phyloP scores from a whole-genome alignment of 2,888 invertebrate genomes.

The Argyresthia albistria region DNA sequence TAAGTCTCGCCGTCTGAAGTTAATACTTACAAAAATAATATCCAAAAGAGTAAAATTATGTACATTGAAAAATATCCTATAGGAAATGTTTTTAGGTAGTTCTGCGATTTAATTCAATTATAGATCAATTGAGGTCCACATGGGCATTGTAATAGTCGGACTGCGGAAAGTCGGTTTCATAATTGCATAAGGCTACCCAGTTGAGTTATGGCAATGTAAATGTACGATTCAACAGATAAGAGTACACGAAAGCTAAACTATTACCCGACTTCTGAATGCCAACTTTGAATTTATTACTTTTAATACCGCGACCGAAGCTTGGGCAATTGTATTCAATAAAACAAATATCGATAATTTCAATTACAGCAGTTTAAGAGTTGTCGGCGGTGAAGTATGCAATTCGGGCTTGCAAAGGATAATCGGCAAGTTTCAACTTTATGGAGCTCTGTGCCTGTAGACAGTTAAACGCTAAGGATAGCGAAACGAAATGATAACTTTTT shows the following conservation, averaged over 20 bases:
- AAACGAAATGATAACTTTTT: too few species aligned
- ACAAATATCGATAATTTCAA: background rate
- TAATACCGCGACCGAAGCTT: background rate
- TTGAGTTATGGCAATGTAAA: conserved; percentile 30
- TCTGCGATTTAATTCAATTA: background rate
- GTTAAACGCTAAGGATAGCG: too few species aligned
- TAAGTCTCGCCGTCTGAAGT: too few species aligned
- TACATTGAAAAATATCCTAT: too few species aligned
- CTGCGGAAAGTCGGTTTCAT: conserved; percentile 1
- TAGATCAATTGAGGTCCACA: background rate
- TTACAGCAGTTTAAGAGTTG: background rate
- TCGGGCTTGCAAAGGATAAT: too few species aligned
- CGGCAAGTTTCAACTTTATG: too few species aligned
- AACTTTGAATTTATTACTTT: background rate
- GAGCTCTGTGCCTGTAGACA: too few species aligned
- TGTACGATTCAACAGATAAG: background rate
- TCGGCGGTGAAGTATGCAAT: background rate
- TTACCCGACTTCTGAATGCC: background rate
- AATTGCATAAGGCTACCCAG: conserved; percentile 26
- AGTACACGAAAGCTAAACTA: background rate
- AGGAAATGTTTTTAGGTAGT: background rate
- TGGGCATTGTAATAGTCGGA: background rate
- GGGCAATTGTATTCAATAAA: background rate
- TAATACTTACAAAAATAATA: too few species aligned
- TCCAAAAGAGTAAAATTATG: too few species aligned